A percentile compares a stretch with the other conserved stretches of the same genome.
Conservation (phyloP, 1,140 invertebrate genomes). For the Choristoneura fumiferana region DNA sequence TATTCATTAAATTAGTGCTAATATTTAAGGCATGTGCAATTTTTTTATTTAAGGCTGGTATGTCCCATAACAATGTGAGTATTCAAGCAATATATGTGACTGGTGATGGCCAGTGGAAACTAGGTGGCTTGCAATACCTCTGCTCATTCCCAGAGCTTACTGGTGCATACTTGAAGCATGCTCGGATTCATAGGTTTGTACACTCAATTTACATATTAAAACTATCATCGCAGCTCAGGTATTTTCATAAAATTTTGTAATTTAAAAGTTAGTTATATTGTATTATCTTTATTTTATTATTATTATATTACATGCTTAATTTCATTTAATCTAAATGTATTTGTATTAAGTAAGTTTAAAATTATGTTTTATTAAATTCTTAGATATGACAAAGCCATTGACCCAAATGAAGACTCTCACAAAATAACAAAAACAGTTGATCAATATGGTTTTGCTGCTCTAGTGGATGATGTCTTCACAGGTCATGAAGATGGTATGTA, state of each 20-base stretch:
- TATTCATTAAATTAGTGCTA: too few species aligned
- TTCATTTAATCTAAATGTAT: not conserved
- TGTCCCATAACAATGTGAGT: constrained; percentile 90
- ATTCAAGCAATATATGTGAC: constrained; percentile 89
- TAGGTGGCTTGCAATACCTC: constrained; percentile 89
- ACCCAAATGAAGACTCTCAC: constrained; percentile 84
- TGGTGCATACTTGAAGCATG: constrained; percentile 83
- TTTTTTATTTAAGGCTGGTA: constrained; percentile 76
- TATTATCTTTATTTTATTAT: constrained; percentile 19
- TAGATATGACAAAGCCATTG: constrained; percentile 84
- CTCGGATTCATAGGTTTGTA: constrained; percentile 78
- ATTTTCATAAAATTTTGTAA: constrained; percentile 6
- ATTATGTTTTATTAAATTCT: constrained; percentile 28
- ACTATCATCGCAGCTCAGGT: too few species aligned
- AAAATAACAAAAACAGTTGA: constrained; percentile 81
- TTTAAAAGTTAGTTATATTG: not conserved
- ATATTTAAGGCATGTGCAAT: too few species aligned
- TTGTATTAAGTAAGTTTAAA: not conserved
- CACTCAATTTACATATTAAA: not conserved
- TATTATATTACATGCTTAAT: not conserved
- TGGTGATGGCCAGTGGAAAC: constrained; percentile 89
- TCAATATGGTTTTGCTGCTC: constrained; percentile 88
- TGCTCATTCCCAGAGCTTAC: constrained; percentile 85
- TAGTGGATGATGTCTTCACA: constrained; percentile 86
- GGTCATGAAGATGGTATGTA: constrained; percentile 79